A percentile compares a stretch with the other conserved stretches of the same genome.
phyloP scores from a whole-genome alignment of 2,888 invertebrate genomes.

The Odontomyia ornata region DNA sequence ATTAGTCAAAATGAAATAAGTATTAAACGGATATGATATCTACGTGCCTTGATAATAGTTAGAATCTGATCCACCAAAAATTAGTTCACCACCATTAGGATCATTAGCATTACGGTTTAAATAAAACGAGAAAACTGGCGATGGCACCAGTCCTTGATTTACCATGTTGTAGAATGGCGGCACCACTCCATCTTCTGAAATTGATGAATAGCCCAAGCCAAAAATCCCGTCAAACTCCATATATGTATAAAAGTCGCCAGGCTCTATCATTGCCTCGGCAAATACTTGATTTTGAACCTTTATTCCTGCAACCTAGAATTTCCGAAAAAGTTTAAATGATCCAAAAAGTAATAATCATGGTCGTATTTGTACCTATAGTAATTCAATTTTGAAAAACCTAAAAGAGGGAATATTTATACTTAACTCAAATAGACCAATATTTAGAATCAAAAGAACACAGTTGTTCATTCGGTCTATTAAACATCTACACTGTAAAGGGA shows the following conservation, averaged over 20 bases:
- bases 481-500: too few relatives aligned
- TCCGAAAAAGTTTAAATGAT: neutral
- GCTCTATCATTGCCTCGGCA: conserved; percentile 85
- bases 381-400: neutral
- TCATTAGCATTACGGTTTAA: conserved; percentile 78
- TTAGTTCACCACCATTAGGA: conserved; percentile 80
- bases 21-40: too few relatives aligned
- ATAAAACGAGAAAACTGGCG: conserved; percentile 92
- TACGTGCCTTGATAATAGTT: conserved; percentile 74
- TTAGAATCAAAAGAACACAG: too few relatives aligned
- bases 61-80: conserved; percentile 92
- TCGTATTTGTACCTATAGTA: neutral
- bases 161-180: conserved; percentile 95
- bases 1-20: too few relatives aligned
- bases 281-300: conserved; percentile 83
- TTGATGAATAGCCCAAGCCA: conserved; percentile 86
- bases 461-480: too few relatives aligned
- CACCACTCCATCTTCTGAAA: conserved; percentile 86
- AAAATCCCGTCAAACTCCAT: conserved; percentile 98
- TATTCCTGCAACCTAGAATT: conserved; percentile 75
- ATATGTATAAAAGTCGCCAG: conserved; percentile 95
- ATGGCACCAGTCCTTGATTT: conserved; percentile 73
- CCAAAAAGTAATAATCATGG: too few relatives aligned
- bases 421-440: neutral
- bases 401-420: neutral